phyloP scores from a whole-genome alignment of 2,888 invertebrate genomes.

The Athalia cordata region DNA sequence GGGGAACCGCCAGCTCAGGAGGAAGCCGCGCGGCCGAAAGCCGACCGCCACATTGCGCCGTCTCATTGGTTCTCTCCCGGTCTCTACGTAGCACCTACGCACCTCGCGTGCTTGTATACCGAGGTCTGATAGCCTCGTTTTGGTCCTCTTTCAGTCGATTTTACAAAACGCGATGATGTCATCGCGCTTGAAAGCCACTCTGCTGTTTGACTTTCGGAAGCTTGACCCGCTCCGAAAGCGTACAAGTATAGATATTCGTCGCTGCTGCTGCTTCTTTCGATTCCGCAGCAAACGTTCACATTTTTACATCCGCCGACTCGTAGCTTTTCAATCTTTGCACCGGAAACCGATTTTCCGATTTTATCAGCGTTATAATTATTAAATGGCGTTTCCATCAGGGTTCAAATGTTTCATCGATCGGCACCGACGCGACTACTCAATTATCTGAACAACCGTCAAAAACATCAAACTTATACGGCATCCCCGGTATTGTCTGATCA shows the following conservation, averaged over 20 bases:
- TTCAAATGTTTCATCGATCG: too few relatives aligned
- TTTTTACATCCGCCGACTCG: too few relatives aligned
- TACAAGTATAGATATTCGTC: background rate
- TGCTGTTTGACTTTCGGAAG: conserved; percentile 4
- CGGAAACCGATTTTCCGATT: too few relatives aligned
- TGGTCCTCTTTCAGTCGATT: conserved; percentile 11
- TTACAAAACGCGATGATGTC: conserved; percentile 19
- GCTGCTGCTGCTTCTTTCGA: background rate
- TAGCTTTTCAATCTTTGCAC: too few relatives aligned
- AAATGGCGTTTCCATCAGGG: too few relatives aligned
- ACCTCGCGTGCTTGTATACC: background rate
- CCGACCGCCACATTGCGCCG: conserved; percentile 71
- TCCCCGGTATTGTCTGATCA: too few relatives aligned
- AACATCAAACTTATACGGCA: too few relatives aligned
- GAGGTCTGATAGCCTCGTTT: conserved; percentile 9
- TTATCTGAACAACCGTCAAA: too few relatives aligned
- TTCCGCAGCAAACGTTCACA: background rate
- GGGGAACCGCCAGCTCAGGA: conserved; percentile 21
- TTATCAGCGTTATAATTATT: too few relatives aligned
- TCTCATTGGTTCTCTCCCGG: conserved; percentile 70
- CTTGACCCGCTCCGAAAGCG: background rate
- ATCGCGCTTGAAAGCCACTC: conserved; percentile 1
- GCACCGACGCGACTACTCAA: too few relatives aligned
- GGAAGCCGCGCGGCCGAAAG: conserved; percentile 37
- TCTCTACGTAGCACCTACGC: conserved; percentile 64